Conservation (phyloP, 2,113 vertebrate genomes). For the Calyptomena viridis region DNA sequence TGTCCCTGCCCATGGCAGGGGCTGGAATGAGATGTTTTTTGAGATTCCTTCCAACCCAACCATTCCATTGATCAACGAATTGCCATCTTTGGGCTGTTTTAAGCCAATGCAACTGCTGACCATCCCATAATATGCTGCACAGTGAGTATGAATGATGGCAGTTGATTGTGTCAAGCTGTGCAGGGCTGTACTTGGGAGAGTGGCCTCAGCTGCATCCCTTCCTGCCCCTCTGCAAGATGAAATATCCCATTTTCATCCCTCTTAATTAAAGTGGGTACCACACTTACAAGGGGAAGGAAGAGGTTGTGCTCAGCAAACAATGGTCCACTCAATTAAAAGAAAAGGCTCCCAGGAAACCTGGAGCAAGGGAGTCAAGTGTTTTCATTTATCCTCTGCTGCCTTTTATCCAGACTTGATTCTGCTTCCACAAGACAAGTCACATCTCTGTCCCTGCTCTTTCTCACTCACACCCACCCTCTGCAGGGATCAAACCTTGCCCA, state of each 20-base stretch:
- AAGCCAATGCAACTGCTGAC: neutral
- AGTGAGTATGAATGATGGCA: slow-evolving; percentile 9
- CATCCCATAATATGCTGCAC: neutral
- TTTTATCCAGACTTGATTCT: neutral
- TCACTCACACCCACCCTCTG: neutral
- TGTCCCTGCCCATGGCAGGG: neutral
- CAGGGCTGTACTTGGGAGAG: neutral
- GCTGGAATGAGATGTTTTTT: neutral
- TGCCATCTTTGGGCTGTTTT: neutral
- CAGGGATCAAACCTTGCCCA: neutral
- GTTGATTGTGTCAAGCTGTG: slow-evolving; percentile 7
- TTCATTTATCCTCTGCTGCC: neutral
- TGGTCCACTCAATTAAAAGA: neutral
- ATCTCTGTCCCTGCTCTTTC: neutral
- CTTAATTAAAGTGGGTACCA: slow-evolving; percentile 31
- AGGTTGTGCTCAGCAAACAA: slow-evolving; percentile 40
- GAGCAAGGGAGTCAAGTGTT: slow-evolving; percentile 31
- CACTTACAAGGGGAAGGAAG: slow-evolving; percentile 2
- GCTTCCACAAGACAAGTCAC: neutral
- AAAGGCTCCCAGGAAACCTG: neutral
- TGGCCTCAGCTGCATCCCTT: slow-evolving; percentile 32
- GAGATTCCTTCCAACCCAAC: neutral
- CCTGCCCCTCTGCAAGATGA: slow-evolving; percentile 15
- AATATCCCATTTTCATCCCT: slow-evolving; percentile 9
- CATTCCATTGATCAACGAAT: neutral